Conservation (phyloP, 2,888 invertebrate species). For the Tetranychus truncatus region DNA sequence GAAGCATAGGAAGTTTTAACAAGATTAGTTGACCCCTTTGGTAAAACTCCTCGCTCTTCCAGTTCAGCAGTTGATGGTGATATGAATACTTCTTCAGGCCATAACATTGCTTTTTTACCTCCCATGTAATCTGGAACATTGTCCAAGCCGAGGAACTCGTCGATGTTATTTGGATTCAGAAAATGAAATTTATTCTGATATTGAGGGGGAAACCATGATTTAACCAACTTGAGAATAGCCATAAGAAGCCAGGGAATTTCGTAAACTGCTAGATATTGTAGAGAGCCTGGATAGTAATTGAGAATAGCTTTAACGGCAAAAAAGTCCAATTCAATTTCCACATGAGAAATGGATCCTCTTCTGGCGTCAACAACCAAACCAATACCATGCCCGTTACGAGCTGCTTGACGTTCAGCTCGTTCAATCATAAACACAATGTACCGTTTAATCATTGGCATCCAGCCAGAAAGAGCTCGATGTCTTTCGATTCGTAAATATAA, state of each 20-base stretch:
- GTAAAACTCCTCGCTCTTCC: not conserved
- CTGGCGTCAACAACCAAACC: constrained; percentile 19
- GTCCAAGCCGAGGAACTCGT: constrained; percentile 15
- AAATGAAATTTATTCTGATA: constrained; percentile 18
- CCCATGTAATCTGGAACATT: constrained; percentile 20
- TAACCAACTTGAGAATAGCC: constrained; percentile 17
- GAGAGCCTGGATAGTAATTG: constrained; percentile 56
- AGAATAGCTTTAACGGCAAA: constrained; percentile 71
- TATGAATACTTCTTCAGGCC: not conserved
- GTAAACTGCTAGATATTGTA: constrained; percentile 19
- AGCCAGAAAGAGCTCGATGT: not conserved
- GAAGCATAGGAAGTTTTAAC: not conserved
- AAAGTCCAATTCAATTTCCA: constrained; percentile 71
- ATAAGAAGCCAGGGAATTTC: constrained; percentile 22
- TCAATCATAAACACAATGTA: constrained; percentile 14
- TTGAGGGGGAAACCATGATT: constrained; percentile 19
- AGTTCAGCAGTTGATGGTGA: not conserved
- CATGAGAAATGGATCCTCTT: constrained; percentile 12
- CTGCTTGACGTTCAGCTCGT: not conserved
- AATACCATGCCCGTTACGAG: constrained; percentile 10
- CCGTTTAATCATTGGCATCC: constrained; percentile 11
- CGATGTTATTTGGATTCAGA: constrained; percentile 11
- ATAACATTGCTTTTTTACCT: constrained; percentile 12
- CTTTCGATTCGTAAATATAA: constrained; percentile 5
- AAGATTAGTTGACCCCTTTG: not conserved